Base-by-base conservation (phyloP, 2,888 invertebrate genomes). In the Caenorhabditis sinica region DNA sequence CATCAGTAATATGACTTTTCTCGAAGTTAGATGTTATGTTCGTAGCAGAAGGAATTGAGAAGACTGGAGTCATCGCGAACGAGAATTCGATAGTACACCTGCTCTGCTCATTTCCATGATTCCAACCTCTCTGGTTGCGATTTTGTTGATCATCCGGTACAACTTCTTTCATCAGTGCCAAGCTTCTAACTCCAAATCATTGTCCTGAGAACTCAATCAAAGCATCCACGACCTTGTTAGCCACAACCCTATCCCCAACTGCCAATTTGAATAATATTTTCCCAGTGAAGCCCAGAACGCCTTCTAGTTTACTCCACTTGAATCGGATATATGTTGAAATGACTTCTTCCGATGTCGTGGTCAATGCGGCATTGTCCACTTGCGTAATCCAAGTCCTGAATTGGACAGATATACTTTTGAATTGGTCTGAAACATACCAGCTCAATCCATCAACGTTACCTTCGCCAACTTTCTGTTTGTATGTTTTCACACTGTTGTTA, bases 221-320 rank as follows among this genome's bases (percentile, higher is more conserved):
- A 13, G 51, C 51, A 51, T 53, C 51, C 9, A 68, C 51, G 0
- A 20, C 13, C 25, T 51, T 23, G 51, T 68, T n/a, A 2, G 17
- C 68, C 17, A 36, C 33, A 25, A 43, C 15, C 28, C 11, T 20
- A 11, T 23, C 63, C 25, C 43, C 40, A 4, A 8, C 15, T 3
- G 6, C 23, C 5, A 58, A 20, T 6, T 15, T 20, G 23, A 69
- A 69, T 0, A 6, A 25, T 11, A 60, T 25, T 25, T 11, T 60
- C 23, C 72, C 58, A 45, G 25, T 45, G 43, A 45, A 72, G 13
- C 60, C 58, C 17, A 72, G n/a, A 25, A 72, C 43, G 5, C 45
- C 60, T 28, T 72, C 43, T 40, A 45, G 28, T n/a, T 58, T 63
- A 17, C 13, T 2, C 51, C 61, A 72, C 3, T 63, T 63, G 65